Conservation (phyloP, 2,888 invertebrate genomes). For the Ceraclea dissimilis region DNA sequence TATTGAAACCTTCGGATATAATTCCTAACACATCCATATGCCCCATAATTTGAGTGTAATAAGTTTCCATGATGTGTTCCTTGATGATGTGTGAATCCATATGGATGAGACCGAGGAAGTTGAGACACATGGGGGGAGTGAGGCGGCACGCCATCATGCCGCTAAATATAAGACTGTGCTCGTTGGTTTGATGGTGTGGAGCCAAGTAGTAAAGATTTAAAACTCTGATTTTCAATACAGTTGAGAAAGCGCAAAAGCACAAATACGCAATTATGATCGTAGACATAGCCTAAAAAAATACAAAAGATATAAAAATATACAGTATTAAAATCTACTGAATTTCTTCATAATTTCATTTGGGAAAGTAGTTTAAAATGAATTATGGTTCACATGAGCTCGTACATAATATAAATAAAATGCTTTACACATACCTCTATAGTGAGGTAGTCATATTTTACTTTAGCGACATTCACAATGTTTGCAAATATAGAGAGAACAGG, state of each 20-base stretch:
- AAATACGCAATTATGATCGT: conserved; percentile 88
- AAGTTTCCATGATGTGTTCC: conserved; percentile 74
- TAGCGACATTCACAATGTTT: conserved; percentile 79
- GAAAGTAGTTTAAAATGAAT: no score
- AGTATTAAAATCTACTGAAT: no score
- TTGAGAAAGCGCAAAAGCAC: conserved; percentile 96
- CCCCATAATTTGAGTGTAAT: conserved; percentile 98
- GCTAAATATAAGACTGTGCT: conserved; percentile 96
- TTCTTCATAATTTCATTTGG: no score
- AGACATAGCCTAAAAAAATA: conserved; percentile 66
- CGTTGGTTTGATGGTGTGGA: conserved; percentile 96
- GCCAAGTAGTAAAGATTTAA: conserved; percentile 96
- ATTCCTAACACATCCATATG: conserved; percentile 98
- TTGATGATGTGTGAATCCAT: conserved; percentile 94
- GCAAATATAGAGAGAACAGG: conserved; percentile 96
- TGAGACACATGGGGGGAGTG: conserved; percentile 96
- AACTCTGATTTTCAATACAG: conserved; percentile 91
- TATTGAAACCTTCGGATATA: conserved; percentile 95
- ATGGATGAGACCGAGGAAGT: conserved; percentile 94
- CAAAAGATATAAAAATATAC: no score
- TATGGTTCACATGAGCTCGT: no score
- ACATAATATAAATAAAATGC: no score
- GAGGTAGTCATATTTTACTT: conserved; percentile 78
- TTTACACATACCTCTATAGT: conserved; percentile 80
- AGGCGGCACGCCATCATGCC: conserved; percentile 97